Percentiles rank a stretch among this genome's conserved stretches.
These are phyloP conservation scores for Aleiodes alternator DNA, from an alignment of 2,888 invertebrate genomes.

Conservation along the genomic window DNA sequence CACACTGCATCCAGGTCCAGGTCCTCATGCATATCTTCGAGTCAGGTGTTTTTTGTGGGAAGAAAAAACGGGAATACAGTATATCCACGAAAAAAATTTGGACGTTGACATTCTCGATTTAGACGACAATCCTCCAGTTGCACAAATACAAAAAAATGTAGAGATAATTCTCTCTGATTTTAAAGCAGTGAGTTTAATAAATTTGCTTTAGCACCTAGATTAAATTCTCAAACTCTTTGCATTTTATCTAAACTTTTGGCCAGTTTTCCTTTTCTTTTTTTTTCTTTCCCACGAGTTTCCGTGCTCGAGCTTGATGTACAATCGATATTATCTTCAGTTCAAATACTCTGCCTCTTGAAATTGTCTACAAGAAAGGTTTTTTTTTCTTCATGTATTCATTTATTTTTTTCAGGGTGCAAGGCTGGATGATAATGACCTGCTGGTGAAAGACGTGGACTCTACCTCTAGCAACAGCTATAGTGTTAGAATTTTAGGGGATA, in stretches of 20 bases:
- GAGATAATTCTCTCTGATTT: conserved; percentile 70
- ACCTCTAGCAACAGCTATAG: conserved; percentile 73
- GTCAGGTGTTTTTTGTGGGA: conserved; percentile 75
- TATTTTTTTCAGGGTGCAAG: conserved; percentile 69
- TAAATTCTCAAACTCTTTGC: conserved; percentile 6
- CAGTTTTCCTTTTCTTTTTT: conserved; percentile 36
- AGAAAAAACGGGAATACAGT: conserved; percentile 68
- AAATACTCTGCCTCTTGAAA: conserved; percentile 30
- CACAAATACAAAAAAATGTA: conserved; percentile 69
- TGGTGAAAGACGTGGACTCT: conserved; percentile 75
- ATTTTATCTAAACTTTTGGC: conserved; percentile 64
- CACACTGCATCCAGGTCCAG: conserved; percentile 69
- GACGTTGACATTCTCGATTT: conserved; percentile 77
- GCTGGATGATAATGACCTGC: conserved; percentile 70
- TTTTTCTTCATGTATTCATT: neutral
- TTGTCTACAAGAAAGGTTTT: conserved; percentile 10
- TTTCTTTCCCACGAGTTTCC: conserved; percentile 12
- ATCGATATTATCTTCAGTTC: conserved; percentile 47
- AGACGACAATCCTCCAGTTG: conserved; percentile 75
- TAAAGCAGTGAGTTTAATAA: conserved; percentile 60
- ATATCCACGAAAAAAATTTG: conserved; percentile 69
- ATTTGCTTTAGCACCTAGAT: neutral
- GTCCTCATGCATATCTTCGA: conserved; percentile 68
- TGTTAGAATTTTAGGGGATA: conserved; percentile 71
- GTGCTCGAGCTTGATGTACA: conserved; percentile 40